A percentile compares a stretch with the other conserved stretches of the same genome.
These are phyloP conservation scores for Rhabditoides inermis DNA, from an alignment of 2,888 invertebrate genomes.

Conservation along the genomic window DNA sequence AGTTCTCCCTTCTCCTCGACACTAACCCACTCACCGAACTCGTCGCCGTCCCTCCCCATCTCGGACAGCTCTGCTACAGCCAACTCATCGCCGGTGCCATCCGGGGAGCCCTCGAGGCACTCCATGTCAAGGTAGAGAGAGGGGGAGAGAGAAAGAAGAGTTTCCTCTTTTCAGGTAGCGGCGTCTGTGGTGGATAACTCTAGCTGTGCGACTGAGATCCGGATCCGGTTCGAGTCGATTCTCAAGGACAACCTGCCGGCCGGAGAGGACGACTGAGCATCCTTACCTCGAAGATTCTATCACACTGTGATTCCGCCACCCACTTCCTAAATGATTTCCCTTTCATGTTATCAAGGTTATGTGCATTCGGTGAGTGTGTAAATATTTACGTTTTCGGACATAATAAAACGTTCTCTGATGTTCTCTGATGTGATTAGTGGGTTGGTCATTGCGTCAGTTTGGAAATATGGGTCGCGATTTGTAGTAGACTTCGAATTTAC, in stretches of 20 bases:
- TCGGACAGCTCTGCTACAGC: slow-evolving; percentile 57
- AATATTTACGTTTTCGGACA: no score
- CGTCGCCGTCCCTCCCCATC: slow-evolving; percentile 64
- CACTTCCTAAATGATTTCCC: no score
- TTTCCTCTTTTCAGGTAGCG: slow-evolving; percentile 54
- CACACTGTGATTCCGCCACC: no score
- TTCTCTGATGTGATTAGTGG: no score
- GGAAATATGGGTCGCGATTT: no score
- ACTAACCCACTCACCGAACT: slow-evolving; percentile 87
- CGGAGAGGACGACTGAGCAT: slow-evolving; percentile 75
- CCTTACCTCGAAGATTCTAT: no score
- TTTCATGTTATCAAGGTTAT: no score
- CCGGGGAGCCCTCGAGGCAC: slow-evolving; percentile 94
- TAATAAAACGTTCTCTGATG: no score
- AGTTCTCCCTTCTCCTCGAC: slow-evolving; percentile 90
- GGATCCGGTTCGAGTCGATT: slow-evolving; percentile 85
- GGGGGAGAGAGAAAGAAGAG: background rate
- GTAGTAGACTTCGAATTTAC: no score
- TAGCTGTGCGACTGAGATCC: slow-evolving; percentile 71
- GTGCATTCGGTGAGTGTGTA: no score
- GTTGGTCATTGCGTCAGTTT: no score
- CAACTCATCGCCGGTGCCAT: slow-evolving; percentile 72
- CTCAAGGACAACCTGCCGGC: slow-evolving; percentile 95
- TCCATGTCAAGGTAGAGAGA: slow-evolving; percentile 55
- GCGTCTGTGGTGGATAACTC: slow-evolving; percentile 30